phyloP scores from a whole-genome alignment of 2,113 vertebrate genomes.

The Alethe castanea region DNA sequence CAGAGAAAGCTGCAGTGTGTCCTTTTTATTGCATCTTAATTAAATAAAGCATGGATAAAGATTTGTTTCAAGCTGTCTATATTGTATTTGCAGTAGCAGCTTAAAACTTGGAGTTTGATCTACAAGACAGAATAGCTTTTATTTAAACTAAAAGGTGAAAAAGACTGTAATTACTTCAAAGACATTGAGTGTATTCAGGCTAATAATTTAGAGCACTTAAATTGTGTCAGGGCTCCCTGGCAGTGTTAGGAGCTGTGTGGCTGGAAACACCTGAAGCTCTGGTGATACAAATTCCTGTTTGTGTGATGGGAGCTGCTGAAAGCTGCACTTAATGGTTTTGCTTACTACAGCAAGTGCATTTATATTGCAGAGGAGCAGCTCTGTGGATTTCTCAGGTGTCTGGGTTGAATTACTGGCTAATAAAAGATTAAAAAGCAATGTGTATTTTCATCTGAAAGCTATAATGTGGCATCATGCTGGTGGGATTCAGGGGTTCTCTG shows the following conservation, averaged over 20 bases:
- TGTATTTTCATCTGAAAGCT: constrained; percentile 9
- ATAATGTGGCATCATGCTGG: background rate
- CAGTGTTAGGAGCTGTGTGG: background rate
- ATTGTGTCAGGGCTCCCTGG: background rate
- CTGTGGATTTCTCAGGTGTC: constrained; percentile 6
- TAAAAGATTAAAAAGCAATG: constrained; percentile 34
- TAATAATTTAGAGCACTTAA: background rate
- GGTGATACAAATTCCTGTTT: background rate
- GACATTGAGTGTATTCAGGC: background rate
- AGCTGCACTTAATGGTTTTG: background rate
- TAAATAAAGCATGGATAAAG: background rate
- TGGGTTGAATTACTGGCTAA: constrained; percentile 2
- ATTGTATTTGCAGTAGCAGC: background rate
- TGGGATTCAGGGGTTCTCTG: background rate
- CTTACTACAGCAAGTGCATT: background rate
- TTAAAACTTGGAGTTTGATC: background rate
- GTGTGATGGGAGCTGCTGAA: background rate
- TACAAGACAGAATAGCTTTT: background rate
- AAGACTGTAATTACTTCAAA: background rate
- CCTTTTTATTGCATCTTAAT: background rate
- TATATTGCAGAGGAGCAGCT: background rate
- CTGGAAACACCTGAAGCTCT: background rate
- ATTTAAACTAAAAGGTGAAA: background rate
- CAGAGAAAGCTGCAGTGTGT: background rate
- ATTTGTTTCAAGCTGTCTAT: background rate